Conservation (phyloP, 2,797 vertebrate species). For the Mastacembelus armatus region DNA sequence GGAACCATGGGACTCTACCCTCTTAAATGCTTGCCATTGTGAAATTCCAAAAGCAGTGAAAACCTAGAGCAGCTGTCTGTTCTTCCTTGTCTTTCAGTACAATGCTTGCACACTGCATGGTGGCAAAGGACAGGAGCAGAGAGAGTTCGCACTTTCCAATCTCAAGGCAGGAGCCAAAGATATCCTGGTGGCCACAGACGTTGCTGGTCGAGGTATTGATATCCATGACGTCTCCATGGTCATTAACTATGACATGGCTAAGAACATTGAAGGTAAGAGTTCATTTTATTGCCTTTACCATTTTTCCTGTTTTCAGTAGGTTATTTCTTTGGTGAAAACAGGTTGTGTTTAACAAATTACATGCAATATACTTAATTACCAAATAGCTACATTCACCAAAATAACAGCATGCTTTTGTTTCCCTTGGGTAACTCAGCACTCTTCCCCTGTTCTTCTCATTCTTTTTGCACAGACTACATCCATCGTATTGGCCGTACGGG, state of each 20-base stretch:
- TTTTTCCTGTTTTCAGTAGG: no score
- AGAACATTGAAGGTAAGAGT: slow-evolving; percentile 95
- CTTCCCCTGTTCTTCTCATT: neutral
- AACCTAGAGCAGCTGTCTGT: no score
- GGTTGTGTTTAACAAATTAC: neutral
- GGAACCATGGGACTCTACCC: neutral
- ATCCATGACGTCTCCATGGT: slow-evolving; percentile 99
- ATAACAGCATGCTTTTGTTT: neutral
- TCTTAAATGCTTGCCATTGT: neutral
- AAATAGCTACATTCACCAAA: no score
- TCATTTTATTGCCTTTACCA: neutral
- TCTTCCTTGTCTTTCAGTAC: no score
- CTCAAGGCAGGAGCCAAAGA: slow-evolving; percentile 98
- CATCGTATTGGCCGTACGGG: slow-evolving; percentile 98
- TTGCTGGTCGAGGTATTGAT: slow-evolving; percentile 96
- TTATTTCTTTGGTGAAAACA: neutral
- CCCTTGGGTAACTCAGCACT: neutral
- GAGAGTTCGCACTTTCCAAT: slow-evolving; percentile 98
- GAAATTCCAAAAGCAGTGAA: neutral
- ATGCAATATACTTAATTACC: no score
- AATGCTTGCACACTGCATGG: slow-evolving; percentile 98
- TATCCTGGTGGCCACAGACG: slow-evolving; percentile 98
- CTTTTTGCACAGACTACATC: slow-evolving; percentile 89
- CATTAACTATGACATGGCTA: slow-evolving; percentile 98
- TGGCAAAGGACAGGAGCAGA: slow-evolving; percentile 98